Base-by-base conservation (phyloP, 2,888 invertebrate species). In the Gymnocheta viridis region DNA sequence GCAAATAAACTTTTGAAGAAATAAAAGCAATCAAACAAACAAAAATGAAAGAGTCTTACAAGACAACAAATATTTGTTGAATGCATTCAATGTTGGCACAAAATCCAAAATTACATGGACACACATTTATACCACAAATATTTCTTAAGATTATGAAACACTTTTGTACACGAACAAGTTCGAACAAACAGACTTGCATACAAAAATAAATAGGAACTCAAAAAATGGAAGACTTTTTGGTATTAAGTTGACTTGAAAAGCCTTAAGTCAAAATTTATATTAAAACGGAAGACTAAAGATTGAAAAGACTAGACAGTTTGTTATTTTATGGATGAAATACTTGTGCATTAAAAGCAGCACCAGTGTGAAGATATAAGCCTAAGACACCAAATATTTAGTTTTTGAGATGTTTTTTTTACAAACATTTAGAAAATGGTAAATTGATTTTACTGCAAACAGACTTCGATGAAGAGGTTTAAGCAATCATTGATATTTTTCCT, bases 51-150 rank as follows among this genome's bases (percentile, higher is more conserved):
- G 14, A 70, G 24, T 76, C 81, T 81, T 77, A 77, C 81, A 81
- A 84, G 77, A 77, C 81, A 77, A 62, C 84, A 81, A 84, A 81
- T 81, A 84, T 84, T 81, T 77, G 77, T 67, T 73, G 67, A 81
- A 84, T 81, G 84, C 84, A 77, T 67, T 56, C 69, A 41, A 62
- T 83, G 56, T 76, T 83, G 79, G 80, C 72, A 80, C 66, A 76
- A 74, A 70, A 70, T 74, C 64, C 60, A 22, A 72, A 70, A 58
- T 24, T 44, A 64, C 38, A 58, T 6, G 58, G 0, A 56, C 22
- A 56, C 38, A 49, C 22, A 74, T 24, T 24, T 51, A 29, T 29
- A 51, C 19, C 47, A 54, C 35, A 72, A 77, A 78, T 84, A 80
- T 74, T 67, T 76, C 27, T 58, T 35, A 24, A 60, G 69, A 83